Evolutionary conservation across 1,140 invertebrate genomes (phyloP), one percentile per base, ranked within the genome.

Genomic region (Papilio aristodemus): DNA sequence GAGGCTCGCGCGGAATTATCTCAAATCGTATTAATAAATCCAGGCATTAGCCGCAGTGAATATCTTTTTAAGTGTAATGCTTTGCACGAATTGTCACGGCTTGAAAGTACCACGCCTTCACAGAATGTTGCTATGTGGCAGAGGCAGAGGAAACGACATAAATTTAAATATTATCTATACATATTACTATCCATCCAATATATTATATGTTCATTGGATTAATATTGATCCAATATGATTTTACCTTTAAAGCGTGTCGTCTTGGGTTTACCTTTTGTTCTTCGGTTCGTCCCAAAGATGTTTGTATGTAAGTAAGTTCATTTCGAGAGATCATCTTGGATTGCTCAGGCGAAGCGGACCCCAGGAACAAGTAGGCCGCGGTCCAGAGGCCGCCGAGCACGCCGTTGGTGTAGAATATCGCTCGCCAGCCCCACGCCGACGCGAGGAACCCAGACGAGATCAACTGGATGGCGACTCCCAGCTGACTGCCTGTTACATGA

Each of bases 371-470:
- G 83, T 94, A 96, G 0, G 91, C 13, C 0, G 93, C 67, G 0
- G 91, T 87, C 95, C 95, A 95, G 0, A 92, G 1, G 0, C 93
- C 70, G 0, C 93, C 91, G 0, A 93, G 37, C 9, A 78, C 78
- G 70, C 95, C 96, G 77, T 95, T 95, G 0, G 94, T 76, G 72
- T 96, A 96, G 83, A 96, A 96, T 7, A 95, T 93, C 22, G 93
- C 92, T 0, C 94, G 93, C 95, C 95, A 96, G 6, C 95, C 95
- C 36, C 87, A 88, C 0, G 71, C 81, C 11, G 79, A 78, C 3
- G 84, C 85, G 64, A 87, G 71, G 66, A 84, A 90, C 0, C 87
- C 87, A 0, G 87, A 82, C 6, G 72, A 71, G 27, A 87, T 71
- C 1, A 89, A 71, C 68, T 89, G 84, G 0, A 84, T n/a, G 6